Base-by-base conservation (phyloP, 2,888 invertebrate species). In the Zeuzera pyrina region DNA sequence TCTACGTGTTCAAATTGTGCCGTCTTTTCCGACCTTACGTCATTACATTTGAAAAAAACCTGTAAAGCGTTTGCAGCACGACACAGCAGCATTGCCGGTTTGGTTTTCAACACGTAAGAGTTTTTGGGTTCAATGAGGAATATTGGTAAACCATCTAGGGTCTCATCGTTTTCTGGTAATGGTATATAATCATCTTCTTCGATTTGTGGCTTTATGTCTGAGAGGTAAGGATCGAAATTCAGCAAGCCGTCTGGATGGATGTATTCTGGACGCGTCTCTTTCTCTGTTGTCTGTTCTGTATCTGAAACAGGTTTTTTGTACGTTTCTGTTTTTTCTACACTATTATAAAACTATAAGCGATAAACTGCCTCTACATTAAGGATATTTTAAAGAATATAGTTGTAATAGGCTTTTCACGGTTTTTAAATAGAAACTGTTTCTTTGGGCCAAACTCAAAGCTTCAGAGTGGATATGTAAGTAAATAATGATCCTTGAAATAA, bases 31-130 rank as follows among this genome's bases (percentile, higher is more conserved):
- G 61, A 61, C 38, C 77, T 76, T 1, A 84, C 84, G 29, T 89
- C 89, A 63, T 94, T 94, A 70, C 95, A 96, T 56, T 89, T 88
- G 77, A 95, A 95, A 60, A 65, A 78, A 7, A 88, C 89, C 69
- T 93, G 89, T n/a, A 96, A 85, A 12, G 97, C 95, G 69, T 95
- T 93, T 3, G 94, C 91, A 1, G 95, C 97, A 51, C 92, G 89
- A 63, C 98, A 98, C 31, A 90, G 87, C 16, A 98, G 79, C 2
- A 89, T 89, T 0, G 95, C 96, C 16, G 97, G 94, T 50, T 94
- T 92, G 55, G 91, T 94, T 61, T 94, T 92, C 24, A 96, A 89
- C 39, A 97, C 95, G 73, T 91, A 97, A 1, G 93, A 87, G 64
- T 93, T 91, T 54, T 92, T 88, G 1, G 97, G 97, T 63, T 97